Conservation (phyloP, 1,140 invertebrate genomes). For the Drosophila neocordata region DNA sequence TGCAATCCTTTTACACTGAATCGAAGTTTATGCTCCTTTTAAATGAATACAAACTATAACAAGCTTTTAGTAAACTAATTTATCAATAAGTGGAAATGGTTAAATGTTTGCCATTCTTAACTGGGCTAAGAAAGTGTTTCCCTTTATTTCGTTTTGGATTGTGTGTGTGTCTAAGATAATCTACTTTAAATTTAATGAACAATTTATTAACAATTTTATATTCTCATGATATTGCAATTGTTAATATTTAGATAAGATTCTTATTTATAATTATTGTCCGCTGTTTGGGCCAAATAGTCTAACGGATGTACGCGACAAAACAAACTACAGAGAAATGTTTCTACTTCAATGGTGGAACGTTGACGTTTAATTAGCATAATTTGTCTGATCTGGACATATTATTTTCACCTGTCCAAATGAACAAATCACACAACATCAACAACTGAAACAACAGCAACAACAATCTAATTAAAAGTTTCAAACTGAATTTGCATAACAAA, state of each 20-base stretch:
- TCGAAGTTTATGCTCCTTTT: constrained; percentile 1
- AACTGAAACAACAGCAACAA: constrained; percentile 20
- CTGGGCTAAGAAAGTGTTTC: too few relatives aligned
- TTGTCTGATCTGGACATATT: constrained; percentile 34
- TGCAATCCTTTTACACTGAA: not conserved
- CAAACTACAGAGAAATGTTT: too few relatives aligned
- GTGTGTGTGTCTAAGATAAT: too few relatives aligned
- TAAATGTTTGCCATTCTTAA: too few relatives aligned
- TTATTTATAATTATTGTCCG: too few relatives aligned
- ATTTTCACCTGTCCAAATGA: constrained; percentile 41
- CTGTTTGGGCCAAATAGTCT: not conserved
- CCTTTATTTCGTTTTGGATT: too few relatives aligned
- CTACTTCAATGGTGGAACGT: constrained; percentile 18
- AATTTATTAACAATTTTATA: too few relatives aligned
- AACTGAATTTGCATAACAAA: constrained; percentile 26
- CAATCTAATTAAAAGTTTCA: constrained; percentile 53
- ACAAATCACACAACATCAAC: constrained; percentile 20
- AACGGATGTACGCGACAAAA: not conserved
- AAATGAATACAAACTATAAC: not conserved
- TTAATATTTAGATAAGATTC: too few relatives aligned
- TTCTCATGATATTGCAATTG: too few relatives aligned
- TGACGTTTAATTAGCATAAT: constrained; percentile 51
- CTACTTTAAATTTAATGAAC: too few relatives aligned
- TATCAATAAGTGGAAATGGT: not conserved
- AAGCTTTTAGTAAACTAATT: constrained; percentile 6